phyloP scores from a whole-genome alignment of 2,888 invertebrate species.

The Pyrocoelia pectoralis region DNA sequence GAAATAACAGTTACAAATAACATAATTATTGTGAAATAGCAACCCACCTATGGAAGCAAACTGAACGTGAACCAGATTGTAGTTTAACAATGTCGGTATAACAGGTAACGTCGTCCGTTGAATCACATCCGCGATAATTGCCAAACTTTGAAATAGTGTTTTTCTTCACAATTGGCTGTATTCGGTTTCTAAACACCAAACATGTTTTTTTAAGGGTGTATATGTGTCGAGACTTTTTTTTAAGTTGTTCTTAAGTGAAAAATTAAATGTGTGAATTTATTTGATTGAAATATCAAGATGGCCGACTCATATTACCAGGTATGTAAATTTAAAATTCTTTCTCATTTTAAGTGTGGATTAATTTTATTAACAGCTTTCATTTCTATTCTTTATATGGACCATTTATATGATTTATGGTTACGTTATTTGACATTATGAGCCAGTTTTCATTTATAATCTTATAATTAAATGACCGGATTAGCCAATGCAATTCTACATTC shows the following conservation, averaged over 20 bases:
- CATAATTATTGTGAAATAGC: too few species aligned
- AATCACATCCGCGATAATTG: conserved; percentile 29
- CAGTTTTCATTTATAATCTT: neutral
- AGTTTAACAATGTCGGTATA: conserved; percentile 45
- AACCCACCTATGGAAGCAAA: too few species aligned
- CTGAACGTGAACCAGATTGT: too few species aligned
- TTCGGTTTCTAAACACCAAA: neutral
- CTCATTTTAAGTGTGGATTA: conserved; percentile 17
- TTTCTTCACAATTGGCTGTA: neutral
- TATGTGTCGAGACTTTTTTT: neutral
- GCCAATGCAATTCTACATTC: too few species aligned
- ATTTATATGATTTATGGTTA: too few species aligned
- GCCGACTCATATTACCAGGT: conserved; percentile 74
- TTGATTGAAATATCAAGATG: conserved; percentile 62
- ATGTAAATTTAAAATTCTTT: conserved; percentile 51
- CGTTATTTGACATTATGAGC: neutral
- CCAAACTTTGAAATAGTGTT: conserved; percentile 12
- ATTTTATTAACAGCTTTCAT: neutral
- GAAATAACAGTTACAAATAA: too few species aligned
- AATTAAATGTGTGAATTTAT: conserved; percentile 45
- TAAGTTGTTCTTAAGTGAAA: conserved; percentile 3
- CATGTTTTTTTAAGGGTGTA: conserved; percentile 2
- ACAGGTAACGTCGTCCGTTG: conserved; percentile 43
- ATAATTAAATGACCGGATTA: too few species aligned
- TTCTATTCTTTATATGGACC: neutral